Evolutionary conservation across 2,888 invertebrate genomes (phyloP).

Genomic region (Cylindroiulus punctatus): DNA sequence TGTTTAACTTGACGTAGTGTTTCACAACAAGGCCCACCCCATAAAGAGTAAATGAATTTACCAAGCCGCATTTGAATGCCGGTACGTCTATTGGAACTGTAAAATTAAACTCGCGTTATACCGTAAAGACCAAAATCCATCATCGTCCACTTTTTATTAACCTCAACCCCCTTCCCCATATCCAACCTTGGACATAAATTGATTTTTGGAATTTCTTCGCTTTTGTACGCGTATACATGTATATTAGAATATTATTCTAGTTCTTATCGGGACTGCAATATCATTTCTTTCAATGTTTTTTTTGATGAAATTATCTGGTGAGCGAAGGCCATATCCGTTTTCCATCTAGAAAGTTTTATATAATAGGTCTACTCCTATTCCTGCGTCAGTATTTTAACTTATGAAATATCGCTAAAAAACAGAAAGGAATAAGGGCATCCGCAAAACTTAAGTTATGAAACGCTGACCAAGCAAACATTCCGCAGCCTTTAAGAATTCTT

Average conservation of each 20-base stretch:
- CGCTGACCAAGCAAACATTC: conserved; percentile 4
- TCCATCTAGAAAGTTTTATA: neutral
- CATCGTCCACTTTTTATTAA: too few relatives aligned
- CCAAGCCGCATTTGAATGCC: too few relatives aligned
- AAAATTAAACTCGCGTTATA: too few relatives aligned
- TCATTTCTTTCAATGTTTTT: neutral
- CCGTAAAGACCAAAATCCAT: too few relatives aligned
- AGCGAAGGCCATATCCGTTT: neutral
- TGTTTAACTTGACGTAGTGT: too few relatives aligned
- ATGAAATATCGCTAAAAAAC: neutral
- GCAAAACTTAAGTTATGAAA: neutral
- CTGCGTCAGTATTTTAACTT: neutral
- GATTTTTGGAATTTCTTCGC: neutral
- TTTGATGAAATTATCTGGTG: neutral
- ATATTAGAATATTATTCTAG: neutral
- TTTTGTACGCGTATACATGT: neutral
- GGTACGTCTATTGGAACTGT: too few relatives aligned
- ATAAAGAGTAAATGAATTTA: too few relatives aligned
- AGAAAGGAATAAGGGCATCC: neutral
- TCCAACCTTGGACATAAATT: too few relatives aligned
- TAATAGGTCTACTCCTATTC: neutral
- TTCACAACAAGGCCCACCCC: too few relatives aligned
- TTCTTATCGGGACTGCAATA: neutral
- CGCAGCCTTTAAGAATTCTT: neutral
- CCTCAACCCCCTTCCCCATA: too few relatives aligned